Conservation (phyloP, 2,888 invertebrate species). For the Laspeyria flexula region DNA sequence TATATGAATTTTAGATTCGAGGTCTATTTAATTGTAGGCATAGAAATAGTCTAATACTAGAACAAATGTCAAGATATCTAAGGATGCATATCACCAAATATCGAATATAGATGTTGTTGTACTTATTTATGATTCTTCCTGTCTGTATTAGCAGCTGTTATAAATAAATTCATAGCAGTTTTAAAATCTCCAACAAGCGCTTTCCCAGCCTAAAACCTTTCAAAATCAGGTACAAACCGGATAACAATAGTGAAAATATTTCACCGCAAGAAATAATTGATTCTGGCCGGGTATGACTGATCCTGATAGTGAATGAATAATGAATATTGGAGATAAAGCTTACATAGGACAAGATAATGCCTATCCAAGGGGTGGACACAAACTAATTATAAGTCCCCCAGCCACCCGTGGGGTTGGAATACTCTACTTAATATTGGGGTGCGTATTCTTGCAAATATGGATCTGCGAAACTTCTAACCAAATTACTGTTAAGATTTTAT, state of each 20-base stretch:
- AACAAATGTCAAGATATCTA: no score
- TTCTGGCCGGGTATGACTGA: neutral
- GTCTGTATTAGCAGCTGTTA: no score
- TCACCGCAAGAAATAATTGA: neutral
- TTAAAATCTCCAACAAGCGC: no score
- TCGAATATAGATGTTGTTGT: no score
- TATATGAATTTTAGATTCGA: no score
- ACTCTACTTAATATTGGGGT: neutral
- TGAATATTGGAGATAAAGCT: slow-evolving; percentile 23
- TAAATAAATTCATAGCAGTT: no score
- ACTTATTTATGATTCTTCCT: no score
- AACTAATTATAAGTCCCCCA: slow-evolving; percentile 34
- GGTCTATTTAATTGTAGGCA: no score
- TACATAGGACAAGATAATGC: slow-evolving; percentile 20
- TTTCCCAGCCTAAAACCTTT: no score
- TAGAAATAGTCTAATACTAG: no score
- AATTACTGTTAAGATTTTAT: neutral
- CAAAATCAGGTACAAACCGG: no score
- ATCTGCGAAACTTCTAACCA: neutral
- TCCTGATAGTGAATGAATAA: slow-evolving; percentile 7
- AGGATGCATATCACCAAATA: no score
- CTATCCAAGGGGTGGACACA: slow-evolving; percentile 25
- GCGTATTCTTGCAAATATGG: neutral
- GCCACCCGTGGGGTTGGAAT: neutral
- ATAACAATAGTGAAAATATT: neutral